Percentiles rank a stretch among this genome's conserved stretches.
These are phyloP conservation scores for Caranx melampygus DNA, from an alignment of 2,113 vertebrate species.

Conservation along the genomic window DNA sequence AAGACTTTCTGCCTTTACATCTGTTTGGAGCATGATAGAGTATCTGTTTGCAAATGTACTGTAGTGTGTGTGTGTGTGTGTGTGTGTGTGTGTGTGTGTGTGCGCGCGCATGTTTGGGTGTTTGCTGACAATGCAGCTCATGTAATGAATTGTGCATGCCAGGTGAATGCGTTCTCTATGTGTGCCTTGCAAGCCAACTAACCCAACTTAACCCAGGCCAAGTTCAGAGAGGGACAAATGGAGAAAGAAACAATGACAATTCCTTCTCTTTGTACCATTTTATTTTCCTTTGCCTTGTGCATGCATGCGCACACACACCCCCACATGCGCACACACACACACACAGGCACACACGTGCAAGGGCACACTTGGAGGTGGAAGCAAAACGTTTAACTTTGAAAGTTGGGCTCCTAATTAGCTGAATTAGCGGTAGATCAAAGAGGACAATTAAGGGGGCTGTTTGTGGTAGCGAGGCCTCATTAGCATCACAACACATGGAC, in stretches of 20 bases:
- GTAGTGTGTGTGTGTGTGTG: constrained; percentile 16
- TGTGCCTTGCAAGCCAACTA: constrained; percentile 9
- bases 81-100: constrained; percentile 6
- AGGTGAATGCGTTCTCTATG: constrained; percentile 17
- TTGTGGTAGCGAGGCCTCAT: constrained; percentile 79
- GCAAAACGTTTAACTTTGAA: constrained; percentile 82
- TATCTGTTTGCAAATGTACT: constrained; percentile 40
- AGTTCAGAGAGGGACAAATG: constrained; percentile 8
- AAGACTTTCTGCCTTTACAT: constrained; percentile 57
- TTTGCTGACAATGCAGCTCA: constrained; percentile 27
- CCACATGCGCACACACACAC: neutral
- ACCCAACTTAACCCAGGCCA: neutral
- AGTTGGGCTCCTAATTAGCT: constrained; percentile 82
- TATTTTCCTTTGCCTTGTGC: constrained; percentile 25
- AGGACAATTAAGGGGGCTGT: constrained; percentile 82
- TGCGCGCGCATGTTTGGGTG: constrained; percentile 21
- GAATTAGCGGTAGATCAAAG: constrained; percentile 86
- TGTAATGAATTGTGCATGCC: constrained; percentile 14
- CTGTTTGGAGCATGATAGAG: constrained; percentile 47
- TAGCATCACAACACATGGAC: constrained; percentile 85
- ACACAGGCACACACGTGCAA: neutral
- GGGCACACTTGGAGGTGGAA: constrained; percentile 63
- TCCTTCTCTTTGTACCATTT: constrained; percentile 37
- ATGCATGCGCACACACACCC: neutral
- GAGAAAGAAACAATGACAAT: neutral